A percentile compares a stretch with the other conserved stretches of the same genome.
phyloP scores from a whole-genome alignment of 2,113 vertebrate genomes.

The Corvus hawaiiensis region DNA sequence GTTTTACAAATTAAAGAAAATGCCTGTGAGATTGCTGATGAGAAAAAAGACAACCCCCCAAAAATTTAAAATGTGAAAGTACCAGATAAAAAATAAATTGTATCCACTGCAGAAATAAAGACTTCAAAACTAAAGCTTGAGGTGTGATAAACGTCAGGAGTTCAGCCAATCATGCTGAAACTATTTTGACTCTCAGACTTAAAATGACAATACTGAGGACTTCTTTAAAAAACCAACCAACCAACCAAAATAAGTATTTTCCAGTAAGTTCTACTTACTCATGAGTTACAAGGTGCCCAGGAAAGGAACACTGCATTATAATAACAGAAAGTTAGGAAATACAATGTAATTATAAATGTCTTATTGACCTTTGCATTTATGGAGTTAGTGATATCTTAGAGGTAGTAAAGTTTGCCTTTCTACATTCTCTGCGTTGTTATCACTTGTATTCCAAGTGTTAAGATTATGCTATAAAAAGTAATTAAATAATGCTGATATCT shows the following conservation, averaged over 20 bases:
- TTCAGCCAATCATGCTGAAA: background rate
- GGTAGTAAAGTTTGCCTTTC: background rate
- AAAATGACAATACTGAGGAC: background rate
- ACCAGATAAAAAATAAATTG: background rate
- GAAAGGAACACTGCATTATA: background rate
- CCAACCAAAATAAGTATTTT: background rate
- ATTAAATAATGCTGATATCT: background rate
- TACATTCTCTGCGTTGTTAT: background rate
- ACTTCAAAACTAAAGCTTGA: background rate
- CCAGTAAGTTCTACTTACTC: background rate
- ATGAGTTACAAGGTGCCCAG: background rate
- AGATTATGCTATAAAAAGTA: background rate
- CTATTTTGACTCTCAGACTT: background rate
- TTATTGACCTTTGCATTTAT: background rate
- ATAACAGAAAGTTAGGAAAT: background rate
- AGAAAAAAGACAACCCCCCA: background rate
- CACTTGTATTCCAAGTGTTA: background rate
- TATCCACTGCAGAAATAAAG: background rate
- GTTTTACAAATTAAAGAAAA: background rate
- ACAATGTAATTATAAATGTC: background rate
- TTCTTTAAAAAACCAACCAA: background rate
- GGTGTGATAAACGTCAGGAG: background rate
- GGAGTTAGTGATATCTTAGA: background rate
- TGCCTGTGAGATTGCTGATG: background rate
- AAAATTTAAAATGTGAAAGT: background rate